Evolutionary conservation across 2,113 vertebrate species (phyloP).

Genomic region (Cryptotis parvus): DNA sequence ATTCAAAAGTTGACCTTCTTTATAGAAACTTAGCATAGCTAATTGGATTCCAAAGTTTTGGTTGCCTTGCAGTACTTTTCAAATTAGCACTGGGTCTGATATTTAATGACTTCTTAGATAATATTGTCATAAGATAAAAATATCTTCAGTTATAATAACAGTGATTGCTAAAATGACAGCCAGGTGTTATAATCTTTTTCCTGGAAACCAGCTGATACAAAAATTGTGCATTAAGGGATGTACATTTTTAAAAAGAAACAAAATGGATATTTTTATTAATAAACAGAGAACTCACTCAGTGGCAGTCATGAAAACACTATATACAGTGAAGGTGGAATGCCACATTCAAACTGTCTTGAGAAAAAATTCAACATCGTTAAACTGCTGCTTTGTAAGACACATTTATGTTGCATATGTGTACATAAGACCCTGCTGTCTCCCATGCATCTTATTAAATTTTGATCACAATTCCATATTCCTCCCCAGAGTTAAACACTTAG

Average conservation of each 20-base stretch:
- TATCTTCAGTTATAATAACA: background rate
- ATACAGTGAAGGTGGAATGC: background rate
- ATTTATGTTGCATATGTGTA: background rate
- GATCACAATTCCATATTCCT: background rate
- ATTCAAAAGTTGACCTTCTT: conserved; percentile 42
- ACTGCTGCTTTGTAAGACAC: background rate
- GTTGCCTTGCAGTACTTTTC: background rate
- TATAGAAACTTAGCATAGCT: background rate
- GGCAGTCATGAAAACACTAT: background rate
- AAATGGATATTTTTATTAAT: background rate
- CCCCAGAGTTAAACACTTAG: background rate
- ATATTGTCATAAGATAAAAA: background rate
- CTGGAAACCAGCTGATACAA: background rate
- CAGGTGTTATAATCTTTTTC: background rate
- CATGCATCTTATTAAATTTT: background rate
- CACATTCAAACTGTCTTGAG: background rate
- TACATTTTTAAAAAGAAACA: background rate
- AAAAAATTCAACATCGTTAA: background rate
- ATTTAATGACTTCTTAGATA: conserved; percentile 18
- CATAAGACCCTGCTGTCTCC: too few species aligned
- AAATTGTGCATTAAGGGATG: background rate
- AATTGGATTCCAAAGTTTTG: conserved; percentile 11
- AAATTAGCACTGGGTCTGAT: background rate
- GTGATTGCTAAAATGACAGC: conserved; percentile 12
- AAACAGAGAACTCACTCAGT: background rate